Evolutionary conservation across 2,113 vertebrate genomes (phyloP).

Genomic region (Sander vitreus): DNA sequence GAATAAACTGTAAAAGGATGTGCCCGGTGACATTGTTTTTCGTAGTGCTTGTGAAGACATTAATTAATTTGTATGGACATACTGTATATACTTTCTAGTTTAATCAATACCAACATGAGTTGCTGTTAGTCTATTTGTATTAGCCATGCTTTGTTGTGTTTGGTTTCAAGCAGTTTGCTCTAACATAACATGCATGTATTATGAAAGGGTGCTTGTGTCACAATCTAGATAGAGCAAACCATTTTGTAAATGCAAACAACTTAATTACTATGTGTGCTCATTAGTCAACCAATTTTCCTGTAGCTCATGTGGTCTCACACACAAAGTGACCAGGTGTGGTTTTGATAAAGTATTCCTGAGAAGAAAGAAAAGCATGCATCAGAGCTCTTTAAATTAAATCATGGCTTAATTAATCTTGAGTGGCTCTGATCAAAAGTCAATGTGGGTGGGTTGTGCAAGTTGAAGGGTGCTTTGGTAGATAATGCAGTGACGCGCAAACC

Average conservation of each 20-base stretch:
- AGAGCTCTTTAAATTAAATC: constrained; percentile 58
- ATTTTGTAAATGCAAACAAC: constrained; percentile 5
- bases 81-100: background rate
- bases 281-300: constrained; percentile 15
- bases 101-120: background rate
- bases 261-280: constrained; percentile 29
- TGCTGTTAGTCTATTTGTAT: background rate
- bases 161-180: background rate
- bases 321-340: constrained; percentile 60
- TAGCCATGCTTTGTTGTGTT: background rate
- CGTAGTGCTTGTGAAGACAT: background rate
- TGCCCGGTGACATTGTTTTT: background rate
- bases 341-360: constrained; percentile 42
- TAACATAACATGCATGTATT: background rate
- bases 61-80: background rate
- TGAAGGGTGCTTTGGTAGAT: constrained; percentile 39
- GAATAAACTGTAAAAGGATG: background rate
- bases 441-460: constrained; percentile 31
- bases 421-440: constrained; percentile 64
- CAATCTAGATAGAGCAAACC: constrained; percentile 23
- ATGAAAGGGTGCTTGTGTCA: background rate
- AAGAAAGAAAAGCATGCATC: constrained; percentile 32
- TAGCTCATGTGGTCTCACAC: background rate
- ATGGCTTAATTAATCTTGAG: constrained; percentile 66
- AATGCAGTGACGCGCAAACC: constrained; percentile 20